Conservation (phyloP, 1,140 invertebrate species). For the Panagrolaimus sp. region DNA sequence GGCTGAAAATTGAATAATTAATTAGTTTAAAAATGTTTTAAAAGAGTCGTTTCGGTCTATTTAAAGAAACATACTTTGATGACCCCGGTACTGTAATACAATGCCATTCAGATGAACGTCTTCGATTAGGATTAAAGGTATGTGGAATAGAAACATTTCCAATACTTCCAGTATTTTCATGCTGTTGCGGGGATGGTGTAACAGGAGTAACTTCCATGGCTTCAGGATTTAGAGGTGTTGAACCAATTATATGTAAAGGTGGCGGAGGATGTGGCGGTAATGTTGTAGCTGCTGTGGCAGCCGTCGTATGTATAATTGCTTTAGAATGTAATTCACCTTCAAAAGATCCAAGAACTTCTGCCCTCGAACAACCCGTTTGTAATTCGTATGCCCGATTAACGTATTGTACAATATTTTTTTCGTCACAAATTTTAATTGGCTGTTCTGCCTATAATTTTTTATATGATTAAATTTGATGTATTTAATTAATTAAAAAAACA, state of each 20-base stretch:
- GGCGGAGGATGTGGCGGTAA: background rate
- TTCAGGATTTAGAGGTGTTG: constrained; percentile 16
- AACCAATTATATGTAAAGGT: constrained; percentile 17
- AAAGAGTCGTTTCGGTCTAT: constrained; percentile 40
- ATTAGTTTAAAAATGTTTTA: background rate
- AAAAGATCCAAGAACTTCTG: constrained; percentile 46
- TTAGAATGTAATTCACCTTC: constrained; percentile 29
- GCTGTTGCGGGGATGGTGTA: background rate
- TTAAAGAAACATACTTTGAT: constrained; percentile 7
- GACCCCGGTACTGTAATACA: constrained; percentile 53
- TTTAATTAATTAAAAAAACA: background rate
- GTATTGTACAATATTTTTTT: constrained; percentile 53
- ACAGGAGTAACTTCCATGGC: background rate
- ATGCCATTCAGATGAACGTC: constrained; percentile 55
- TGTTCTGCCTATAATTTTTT: constrained; percentile 49
- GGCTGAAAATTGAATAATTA: constrained; percentile 10
- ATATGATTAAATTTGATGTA: constrained; percentile 8
- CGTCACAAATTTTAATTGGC: constrained; percentile 58
- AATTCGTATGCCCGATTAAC: constrained; percentile 54
- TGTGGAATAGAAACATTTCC: constrained; percentile 1
- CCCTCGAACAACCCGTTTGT: constrained; percentile 43
- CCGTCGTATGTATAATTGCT: background rate
- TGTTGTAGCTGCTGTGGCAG: background rate
- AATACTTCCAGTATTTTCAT: background rate
- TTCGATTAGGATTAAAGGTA: constrained; percentile 16